Evolutionary conservation across 64 coral and sea anemone genomes (phyloP).

Genomic region (Catalaphyllia jardinei): DNA sequence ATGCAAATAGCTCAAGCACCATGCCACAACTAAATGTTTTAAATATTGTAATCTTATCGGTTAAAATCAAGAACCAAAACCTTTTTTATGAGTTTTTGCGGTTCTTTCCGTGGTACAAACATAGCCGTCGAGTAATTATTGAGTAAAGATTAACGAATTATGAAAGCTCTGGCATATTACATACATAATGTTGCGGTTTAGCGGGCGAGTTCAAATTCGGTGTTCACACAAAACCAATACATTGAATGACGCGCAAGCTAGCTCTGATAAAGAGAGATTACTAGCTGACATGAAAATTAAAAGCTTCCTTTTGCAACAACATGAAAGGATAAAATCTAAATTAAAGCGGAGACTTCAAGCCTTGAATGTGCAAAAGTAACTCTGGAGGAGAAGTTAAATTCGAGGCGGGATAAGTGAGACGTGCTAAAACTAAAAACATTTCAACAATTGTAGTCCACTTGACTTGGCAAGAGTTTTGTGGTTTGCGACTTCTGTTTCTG

Average conservation of each 20-base stretch:
- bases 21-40: slow-evolving; percentile 20
- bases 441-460: neutral
- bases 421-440: neutral
- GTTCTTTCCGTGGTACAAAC: slow-evolving; percentile 39
- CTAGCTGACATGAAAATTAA: neutral
- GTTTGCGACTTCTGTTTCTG: neutral
- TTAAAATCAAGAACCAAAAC: slow-evolving; percentile 43
- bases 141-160: slow-evolving; percentile 59
- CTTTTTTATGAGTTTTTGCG: slow-evolving; percentile 58
- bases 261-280: neutral
- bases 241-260: neutral
- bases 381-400: too few relatives aligned
- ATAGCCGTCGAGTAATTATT: slow-evolving; percentile 43
- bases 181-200: slow-evolving; percentile 13
- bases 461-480: neutral
- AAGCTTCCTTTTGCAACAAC: neutral
- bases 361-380: neutral
- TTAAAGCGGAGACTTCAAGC: neutral
- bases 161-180: slow-evolving; percentile 15
- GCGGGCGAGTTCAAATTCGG: neutral
- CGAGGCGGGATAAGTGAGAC: neutral
- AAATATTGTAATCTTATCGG: slow-evolving; percentile 40
- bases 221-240: slow-evolving; percentile 23
- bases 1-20: slow-evolving; percentile 17
- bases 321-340: neutral